Percentiles rank a stretch among this genome's conserved stretches.
These are phyloP conservation scores for Acanthisitta chloris DNA, from an alignment of 2,113 vertebrate species.

Conservation along the genomic window DNA sequence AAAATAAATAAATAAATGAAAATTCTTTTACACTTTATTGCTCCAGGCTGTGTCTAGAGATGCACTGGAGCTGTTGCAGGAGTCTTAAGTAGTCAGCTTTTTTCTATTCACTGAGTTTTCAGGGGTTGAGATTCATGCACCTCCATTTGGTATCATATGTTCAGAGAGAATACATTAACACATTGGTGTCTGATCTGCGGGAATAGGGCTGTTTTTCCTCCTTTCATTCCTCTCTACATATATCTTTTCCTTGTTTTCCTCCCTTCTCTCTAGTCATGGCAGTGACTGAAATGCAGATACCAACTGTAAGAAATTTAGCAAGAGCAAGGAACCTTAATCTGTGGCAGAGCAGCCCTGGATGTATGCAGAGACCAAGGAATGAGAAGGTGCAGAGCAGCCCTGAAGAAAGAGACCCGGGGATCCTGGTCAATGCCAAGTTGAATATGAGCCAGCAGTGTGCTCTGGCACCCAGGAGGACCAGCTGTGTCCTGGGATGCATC, in stretches of 20 bases:
- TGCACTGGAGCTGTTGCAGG: neutral
- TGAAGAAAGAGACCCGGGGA: rapidly evolving
- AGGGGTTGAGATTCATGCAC: neutral
- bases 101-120: constrained; percentile 23
- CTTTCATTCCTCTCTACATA: neutral
- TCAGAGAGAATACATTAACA: constrained; percentile 49
- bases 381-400: rapidly evolving
- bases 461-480: neutral
- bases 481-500: rapidly evolving
- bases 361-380: neutral
- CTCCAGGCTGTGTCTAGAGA: constrained; percentile 43
- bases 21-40: constrained; percentile 1
- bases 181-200: neutral
- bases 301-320: neutral
- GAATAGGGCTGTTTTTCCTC: neutral
- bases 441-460: neutral
- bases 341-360: neutral
- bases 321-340: neutral
- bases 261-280: neutral
- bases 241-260: neutral
- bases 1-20: constrained; percentile 1
- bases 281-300: neutral
- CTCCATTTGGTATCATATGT: constrained; percentile 17
- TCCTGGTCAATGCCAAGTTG: rapidly evolving
- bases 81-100: constrained; percentile 29